These are phyloP conservation scores for Rotaria socialis DNA, from an alignment of 2,888 invertebrate species.

Conservation along the genomic window DNA sequence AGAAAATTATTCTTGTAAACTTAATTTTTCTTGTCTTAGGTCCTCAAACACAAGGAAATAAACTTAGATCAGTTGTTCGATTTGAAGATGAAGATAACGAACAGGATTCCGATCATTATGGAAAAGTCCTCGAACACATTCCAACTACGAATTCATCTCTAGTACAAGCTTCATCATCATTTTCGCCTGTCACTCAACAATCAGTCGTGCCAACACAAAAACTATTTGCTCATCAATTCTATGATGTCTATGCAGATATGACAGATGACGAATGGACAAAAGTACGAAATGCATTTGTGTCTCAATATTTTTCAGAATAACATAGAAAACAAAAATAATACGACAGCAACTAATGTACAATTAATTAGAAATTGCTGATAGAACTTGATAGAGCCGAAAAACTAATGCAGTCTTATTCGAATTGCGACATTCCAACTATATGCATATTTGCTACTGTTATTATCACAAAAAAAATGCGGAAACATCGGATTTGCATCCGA, in stretches of 20 bases:
- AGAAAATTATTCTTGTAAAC: too few species aligned
- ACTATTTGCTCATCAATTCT: background rate
- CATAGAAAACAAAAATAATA: background rate
- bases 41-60: background rate
- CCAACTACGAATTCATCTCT: background rate
- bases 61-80: background rate
- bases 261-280: slow-evolving; percentile 44
- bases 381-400: too few species aligned
- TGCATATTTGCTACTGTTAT: background rate
- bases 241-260: slow-evolving; percentile 42
- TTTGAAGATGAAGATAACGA: background rate
- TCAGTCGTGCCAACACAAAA: background rate
- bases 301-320: slow-evolving; percentile 6
- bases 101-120: background rate
- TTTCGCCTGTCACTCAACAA: background rate
- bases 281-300: slow-evolving; percentile 39
- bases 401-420: background rate
- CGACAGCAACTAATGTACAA: too few species aligned
- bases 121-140: background rate
- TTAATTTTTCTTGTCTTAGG: background rate
- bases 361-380: too few species aligned
- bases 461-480: background rate
- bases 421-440: background rate
- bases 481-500: too few species aligned
- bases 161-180: too few species aligned